Percentiles rank a stretch among this genome's conserved stretches.
Conservation (phyloP, 1,140 invertebrate species). For the Drosophila nikananu region DNA sequence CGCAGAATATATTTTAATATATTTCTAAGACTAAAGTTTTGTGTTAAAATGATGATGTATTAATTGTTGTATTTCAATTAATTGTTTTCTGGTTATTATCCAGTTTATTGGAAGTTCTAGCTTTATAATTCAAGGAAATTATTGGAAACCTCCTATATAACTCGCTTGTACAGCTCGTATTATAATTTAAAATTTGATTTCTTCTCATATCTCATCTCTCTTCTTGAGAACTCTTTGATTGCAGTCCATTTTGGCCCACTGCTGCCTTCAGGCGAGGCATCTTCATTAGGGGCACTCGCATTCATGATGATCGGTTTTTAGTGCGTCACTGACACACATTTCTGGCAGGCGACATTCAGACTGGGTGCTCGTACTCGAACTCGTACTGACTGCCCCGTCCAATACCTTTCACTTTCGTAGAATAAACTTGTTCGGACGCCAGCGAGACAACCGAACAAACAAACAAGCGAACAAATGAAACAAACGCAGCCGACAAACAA, state of each 20-base stretch:
- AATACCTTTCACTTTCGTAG: constrained; percentile 79
- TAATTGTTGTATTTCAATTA: not conserved
- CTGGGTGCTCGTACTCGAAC: not conserved
- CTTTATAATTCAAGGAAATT: too few species aligned
- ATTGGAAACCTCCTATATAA: too few species aligned
- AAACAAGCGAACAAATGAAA: constrained; percentile 33
- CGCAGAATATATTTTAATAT: not conserved
- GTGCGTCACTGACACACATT: constrained; percentile 77
- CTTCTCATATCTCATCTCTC: not conserved
- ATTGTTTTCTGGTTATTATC: not conserved
- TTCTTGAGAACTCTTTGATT: not conserved
- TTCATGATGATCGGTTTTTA: constrained; percentile 50
- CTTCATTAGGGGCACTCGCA: constrained; percentile 43
- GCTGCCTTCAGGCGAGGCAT: constrained; percentile 14
- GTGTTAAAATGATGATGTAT: not conserved
- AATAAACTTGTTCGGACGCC: constrained; percentile 76
- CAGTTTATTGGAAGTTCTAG: not conserved
- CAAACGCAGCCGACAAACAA: constrained; percentile 42
- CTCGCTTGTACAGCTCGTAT: not conserved
- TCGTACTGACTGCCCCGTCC: constrained; percentile 30
- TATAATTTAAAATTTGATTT: not conserved
- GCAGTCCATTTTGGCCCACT: constrained; percentile 7
- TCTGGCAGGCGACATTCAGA: constrained; percentile 40
- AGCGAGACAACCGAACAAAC: constrained; percentile 34
- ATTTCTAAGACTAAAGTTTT: not conserved